These are phyloP conservation scores for Aldabrachelys gigantea DNA, from an alignment of 2,113 vertebrate species.

Conservation along the genomic window DNA sequence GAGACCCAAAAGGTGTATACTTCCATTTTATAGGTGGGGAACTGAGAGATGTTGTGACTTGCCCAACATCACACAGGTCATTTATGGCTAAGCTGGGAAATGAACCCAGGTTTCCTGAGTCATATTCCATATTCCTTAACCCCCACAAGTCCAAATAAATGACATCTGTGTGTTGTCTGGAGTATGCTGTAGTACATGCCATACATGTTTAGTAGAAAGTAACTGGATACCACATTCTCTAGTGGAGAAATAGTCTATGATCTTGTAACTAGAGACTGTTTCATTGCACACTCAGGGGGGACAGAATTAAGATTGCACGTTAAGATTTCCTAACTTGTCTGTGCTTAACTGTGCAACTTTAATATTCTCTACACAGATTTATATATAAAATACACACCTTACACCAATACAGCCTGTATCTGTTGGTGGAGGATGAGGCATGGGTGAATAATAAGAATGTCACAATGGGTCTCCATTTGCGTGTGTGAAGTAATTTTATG, in stretches of 20 bases:
- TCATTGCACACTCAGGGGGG: not conserved
- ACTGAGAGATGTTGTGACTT: not conserved
- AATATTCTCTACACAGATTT: not conserved
- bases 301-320: not conserved
- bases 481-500: not conserved
- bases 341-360: not conserved
- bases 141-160: not conserved
- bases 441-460: constrained; percentile 31
- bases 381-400: not conserved
- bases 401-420: not conserved
- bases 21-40: not conserved
- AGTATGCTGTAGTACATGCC: not conserved
- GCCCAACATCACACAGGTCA: not conserved
- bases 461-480: not conserved
- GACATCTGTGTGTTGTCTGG: not conserved
- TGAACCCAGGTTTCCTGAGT: not conserved
- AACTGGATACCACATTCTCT: not conserved
- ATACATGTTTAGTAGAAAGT: not conserved
- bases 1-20: not conserved
- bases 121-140: not conserved
- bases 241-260: not conserved
- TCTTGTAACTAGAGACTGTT: not conserved
- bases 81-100: not conserved
- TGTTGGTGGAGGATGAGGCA: constrained; percentile 20
- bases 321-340: not conserved